Conservation (phyloP, 2,113 vertebrate species). For the Macrotus californicus region DNA sequence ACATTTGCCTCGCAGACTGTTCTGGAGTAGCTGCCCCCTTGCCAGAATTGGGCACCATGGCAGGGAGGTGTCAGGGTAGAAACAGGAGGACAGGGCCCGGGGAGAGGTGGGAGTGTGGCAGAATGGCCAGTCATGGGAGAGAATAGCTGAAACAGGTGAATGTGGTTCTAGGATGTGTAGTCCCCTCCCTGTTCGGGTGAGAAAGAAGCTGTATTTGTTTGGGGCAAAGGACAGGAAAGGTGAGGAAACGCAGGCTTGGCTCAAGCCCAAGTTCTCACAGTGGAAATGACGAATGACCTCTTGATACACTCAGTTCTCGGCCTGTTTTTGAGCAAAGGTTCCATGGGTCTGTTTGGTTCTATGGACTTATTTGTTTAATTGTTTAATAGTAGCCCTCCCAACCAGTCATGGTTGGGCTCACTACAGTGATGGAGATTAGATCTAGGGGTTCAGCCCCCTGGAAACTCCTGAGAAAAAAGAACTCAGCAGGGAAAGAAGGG, state of each 20-base stretch:
- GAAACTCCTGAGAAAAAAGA: not conserved
- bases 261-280: not conserved
- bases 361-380: not conserved
- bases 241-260: not conserved
- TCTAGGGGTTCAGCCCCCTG: not conserved
- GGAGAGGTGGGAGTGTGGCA: rapidly evolving
- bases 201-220: not conserved
- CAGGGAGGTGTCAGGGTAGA: not conserved
- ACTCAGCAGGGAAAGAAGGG: not conserved
- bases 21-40: not conserved
- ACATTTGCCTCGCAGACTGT: not conserved
- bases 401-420: not conserved
- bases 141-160: not conserved
- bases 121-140: not conserved
- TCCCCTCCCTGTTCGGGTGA: not conserved
- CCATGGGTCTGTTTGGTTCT: not conserved
- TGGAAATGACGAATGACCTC: not conserved
- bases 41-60: not conserved
- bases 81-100: not conserved
- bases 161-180: not conserved
- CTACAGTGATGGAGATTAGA: not conserved
- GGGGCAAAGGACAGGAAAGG: not conserved
- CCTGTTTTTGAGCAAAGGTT: not conserved
- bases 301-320: not conserved
- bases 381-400: not conserved